Evolutionary conservation across 2,888 invertebrate species (phyloP), one percentile per base, ranked within the genome.

Genomic region (Branchellion lobata): DNA sequence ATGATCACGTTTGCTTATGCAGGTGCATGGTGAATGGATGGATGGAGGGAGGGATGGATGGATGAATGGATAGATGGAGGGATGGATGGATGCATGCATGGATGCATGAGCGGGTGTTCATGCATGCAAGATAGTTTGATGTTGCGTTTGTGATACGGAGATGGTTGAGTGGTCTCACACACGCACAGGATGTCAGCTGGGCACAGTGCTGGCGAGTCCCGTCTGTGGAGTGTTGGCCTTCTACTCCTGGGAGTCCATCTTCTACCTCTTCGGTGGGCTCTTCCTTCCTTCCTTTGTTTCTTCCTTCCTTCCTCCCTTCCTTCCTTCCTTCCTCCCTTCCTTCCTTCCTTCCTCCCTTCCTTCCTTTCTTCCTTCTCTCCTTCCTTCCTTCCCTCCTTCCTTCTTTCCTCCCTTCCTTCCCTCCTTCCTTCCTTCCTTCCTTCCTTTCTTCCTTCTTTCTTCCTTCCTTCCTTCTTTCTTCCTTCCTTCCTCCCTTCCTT

Each of bases 201-300:
- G 95, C 61, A 94, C 95, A 73, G 93, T 95, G 2, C 90, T 94
- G 81, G 93, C 93, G 0, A 88, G 94, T 84, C 93, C 94, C 0
- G 86, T 93, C 82, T 92, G 93, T 1, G 94, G 94, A 0, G 92
- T 92, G 91, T 88, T 94, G 0, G 93, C 93, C 84, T 92, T 82
- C n/a, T 81, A 79, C 61, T 80, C 92, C 1, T 86, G 86, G 86
- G 85, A 85, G 8, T 84, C 85, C 18, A 81, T 82, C 31, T 84
- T 82, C 80, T 84, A 82, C 76, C 36, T 82, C 27, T 82, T 82
- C 79, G 82, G 82, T 82, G 14, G n/a, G 80, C 33, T 34, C 33
- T 77, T 33, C 40, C 29, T 78, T 40, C 24, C 27, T 71, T 71
- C 36, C n/a, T n/a, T n/a, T n/a, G n/a, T 0, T 40, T 1, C 34